Percentiles rank a stretch among this genome's conserved stretches.
Evolutionary conservation across 1,140 invertebrate genomes (phyloP).

Genomic region (Schlechtendalia chinensis): DNA sequence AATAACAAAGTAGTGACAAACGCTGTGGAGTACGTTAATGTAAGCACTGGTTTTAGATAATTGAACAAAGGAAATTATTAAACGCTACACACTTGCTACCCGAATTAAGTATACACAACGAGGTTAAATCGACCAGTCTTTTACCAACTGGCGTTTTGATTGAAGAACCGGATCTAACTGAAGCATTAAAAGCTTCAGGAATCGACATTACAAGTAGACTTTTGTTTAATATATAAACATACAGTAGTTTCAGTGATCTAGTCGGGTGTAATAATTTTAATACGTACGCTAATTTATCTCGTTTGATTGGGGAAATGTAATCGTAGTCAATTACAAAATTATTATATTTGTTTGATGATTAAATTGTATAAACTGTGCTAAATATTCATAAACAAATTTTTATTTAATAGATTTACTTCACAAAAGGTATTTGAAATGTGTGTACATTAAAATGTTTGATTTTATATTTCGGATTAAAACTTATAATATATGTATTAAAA

Average conservation of each 20-base stretch:
- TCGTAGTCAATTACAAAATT: too few species aligned
- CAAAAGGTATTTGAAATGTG: not conserved
- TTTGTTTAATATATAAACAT: not conserved
- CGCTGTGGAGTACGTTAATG: not conserved
- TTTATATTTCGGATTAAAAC: too few species aligned
- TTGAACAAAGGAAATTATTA: constrained; percentile 62
- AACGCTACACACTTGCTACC: constrained; percentile 69
- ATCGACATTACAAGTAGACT: constrained; percentile 60
- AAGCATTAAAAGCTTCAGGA: constrained; percentile 68
- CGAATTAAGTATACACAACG: constrained; percentile 62
- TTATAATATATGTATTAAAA: not conserved
- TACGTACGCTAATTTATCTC: too few species aligned
- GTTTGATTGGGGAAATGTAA: too few species aligned
- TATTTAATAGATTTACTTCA: not conserved
- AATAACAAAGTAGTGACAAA: not conserved
- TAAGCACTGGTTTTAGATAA: constrained; percentile 59
- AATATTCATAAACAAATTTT: too few species aligned
- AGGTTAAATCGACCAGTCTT: constrained; percentile 59
- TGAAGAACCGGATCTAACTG: constrained; percentile 70
- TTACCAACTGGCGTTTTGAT: constrained; percentile 63
- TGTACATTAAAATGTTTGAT: too few species aligned
- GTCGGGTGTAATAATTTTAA: too few species aligned
- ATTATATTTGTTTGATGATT: too few species aligned
- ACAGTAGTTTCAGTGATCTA: too few species aligned
- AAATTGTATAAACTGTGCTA: too few species aligned